phyloP scores from a whole-genome alignment of 2,797 vertebrate species.

The Notolepis coatsorum region DNA sequence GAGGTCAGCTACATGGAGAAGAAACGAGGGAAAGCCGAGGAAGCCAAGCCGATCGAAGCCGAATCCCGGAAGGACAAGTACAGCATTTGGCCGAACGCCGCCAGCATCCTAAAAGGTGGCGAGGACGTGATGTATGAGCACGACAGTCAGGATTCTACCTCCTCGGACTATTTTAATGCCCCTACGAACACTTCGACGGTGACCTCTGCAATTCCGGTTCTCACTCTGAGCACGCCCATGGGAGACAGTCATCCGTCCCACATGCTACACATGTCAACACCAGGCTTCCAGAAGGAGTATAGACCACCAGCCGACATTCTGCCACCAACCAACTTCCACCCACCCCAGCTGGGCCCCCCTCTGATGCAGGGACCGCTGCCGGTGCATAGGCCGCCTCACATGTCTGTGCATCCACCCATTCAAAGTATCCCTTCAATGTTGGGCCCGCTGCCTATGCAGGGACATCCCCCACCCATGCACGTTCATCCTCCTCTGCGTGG shows the following conservation, averaged over 20 bases:
- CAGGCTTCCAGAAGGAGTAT: constrained; percentile 72
- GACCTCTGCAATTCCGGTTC: constrained; percentile 73
- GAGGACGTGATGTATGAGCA: constrained; percentile 69
- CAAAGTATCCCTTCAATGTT: constrained; percentile 72
- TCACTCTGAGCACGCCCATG: constrained; percentile 69
- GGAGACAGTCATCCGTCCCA: constrained; percentile 72
- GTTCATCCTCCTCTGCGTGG: constrained; percentile 68
- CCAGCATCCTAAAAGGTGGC: constrained; percentile 79
- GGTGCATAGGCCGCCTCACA: constrained; percentile 70
- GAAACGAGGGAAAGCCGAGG: constrained; percentile 51
- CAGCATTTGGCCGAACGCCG: constrained; percentile 86
- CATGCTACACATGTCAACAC: constrained; percentile 57
- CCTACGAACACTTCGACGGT: constrained; percentile 57
- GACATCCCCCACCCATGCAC: too few relatives aligned
- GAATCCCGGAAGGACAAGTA: constrained; percentile 77
- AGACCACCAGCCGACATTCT: constrained; percentile 70
- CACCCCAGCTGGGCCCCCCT: constrained; percentile 49
- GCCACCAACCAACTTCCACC: constrained; percentile 67
- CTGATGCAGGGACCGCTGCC: constrained; percentile 70
- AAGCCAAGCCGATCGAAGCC: constrained; percentile 47
- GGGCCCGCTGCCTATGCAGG: constrained; percentile 68
- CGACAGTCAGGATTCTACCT: constrained; percentile 75
- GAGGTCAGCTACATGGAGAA: constrained; percentile 75
- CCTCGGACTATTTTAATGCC: constrained; percentile 70
- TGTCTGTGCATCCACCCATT: constrained; percentile 73